phyloP scores from a whole-genome alignment of 1,140 invertebrate genomes.

The Contarinia nasturtii region DNA sequence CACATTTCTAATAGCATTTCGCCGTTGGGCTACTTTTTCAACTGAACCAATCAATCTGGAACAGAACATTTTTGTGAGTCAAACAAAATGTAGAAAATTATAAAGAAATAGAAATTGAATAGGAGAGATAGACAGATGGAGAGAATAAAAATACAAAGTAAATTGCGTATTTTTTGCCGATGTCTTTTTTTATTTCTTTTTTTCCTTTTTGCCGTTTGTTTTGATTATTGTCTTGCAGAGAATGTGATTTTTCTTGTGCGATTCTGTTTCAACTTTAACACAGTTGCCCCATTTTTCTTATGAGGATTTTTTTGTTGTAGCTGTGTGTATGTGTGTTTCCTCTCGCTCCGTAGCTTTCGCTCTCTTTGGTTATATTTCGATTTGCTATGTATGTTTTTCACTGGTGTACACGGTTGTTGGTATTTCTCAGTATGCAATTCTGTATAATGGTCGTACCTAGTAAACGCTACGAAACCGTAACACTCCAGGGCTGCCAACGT shows the following conservation, averaged over 20 bases:
- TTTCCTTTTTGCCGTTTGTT: neutral
- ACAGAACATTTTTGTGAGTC: neutral
- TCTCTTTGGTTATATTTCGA: neutral
- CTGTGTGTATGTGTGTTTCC: neutral
- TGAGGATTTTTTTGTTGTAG: neutral
- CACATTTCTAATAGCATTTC: neutral
- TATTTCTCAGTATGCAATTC: neutral
- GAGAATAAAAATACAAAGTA: neutral
- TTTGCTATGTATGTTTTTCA: neutral
- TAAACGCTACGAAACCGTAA: slow-evolving; percentile 26
- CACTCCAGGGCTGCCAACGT: slow-evolving; percentile 27
- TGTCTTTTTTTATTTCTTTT: neutral
- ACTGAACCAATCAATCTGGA: neutral
- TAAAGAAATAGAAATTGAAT: neutral
- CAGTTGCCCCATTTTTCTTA: neutral
- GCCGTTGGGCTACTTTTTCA: neutral
- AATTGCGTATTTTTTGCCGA: neutral
- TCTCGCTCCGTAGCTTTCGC: neutral
- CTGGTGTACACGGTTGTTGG: neutral
- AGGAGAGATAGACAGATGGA: neutral
- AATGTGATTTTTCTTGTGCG: neutral
- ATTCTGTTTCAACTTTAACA: neutral
- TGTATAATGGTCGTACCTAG: slow-evolving; percentile 17
- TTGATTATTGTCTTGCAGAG: neutral
- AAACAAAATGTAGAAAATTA: neutral